These are phyloP conservation scores for Epizoanthus rinbou DNA, from an alignment of 92 coral and sea anemone genomes.

Conservation along the genomic window DNA sequence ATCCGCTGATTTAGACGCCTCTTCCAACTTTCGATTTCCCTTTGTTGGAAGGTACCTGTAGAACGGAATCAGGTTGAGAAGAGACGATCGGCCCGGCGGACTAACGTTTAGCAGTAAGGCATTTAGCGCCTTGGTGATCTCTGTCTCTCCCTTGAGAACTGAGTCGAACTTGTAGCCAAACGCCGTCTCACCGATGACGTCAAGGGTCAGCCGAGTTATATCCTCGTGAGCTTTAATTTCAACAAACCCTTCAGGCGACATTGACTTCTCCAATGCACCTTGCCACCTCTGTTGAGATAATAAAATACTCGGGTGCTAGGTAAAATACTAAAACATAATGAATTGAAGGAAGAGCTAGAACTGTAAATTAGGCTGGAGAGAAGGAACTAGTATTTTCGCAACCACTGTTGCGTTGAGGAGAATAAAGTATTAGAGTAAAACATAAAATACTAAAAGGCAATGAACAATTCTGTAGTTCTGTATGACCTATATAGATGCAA, in stretches of 20 bases:
- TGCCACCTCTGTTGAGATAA: no score
- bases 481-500: no score
- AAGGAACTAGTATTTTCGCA: no score
- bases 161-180: conserved; percentile 71
- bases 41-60: conserved; percentile 17
- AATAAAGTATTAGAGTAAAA: no score
- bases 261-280: no score
- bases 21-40: conserved; percentile 1
- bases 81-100: neutral
- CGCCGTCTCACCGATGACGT: conserved; percentile 66
- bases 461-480: no score
- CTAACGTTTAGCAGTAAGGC: conserved; percentile 15
- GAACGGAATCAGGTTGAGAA: neutral
- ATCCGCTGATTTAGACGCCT: conserved; percentile 12
- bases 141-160: conserved; percentile 53
- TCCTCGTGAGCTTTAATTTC: conserved; percentile 51
- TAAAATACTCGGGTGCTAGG: no score
- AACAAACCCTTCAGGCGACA: conserved; percentile 2
- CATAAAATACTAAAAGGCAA: no score
- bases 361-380: no score
- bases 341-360: no score
- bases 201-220: conserved; percentile 64
- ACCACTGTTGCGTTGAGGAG: no score
- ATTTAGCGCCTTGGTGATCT: conserved; percentile 53
- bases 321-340: no score